Percentiles rank a stretch among this genome's conserved stretches.
These are phyloP conservation scores for Nannoperca obscura DNA, from an alignment of 2,797 vertebrate genomes.

Conservation along the genomic window DNA sequence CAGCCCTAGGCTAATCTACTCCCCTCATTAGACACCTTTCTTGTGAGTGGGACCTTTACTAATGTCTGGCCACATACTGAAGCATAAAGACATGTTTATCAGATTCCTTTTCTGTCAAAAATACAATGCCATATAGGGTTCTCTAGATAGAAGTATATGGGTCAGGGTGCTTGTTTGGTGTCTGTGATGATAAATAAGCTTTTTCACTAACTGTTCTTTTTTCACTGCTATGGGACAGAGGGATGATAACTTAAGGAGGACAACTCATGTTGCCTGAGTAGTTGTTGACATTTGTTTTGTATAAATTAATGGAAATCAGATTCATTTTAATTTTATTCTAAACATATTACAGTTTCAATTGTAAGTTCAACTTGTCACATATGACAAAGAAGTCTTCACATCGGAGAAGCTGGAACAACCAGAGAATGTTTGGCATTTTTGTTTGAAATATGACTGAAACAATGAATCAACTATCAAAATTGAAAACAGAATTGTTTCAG, in stretches of 20 bases:
- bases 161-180: slow-evolving; percentile 3
- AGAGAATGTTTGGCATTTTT: neutral
- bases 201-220: neutral
- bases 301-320: too few relatives aligned
- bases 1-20: slow-evolving; percentile 38
- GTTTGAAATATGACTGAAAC: neutral
- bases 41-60: slow-evolving; percentile 22
- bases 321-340: too few relatives aligned
- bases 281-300: neutral
- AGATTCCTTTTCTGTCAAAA: neutral
- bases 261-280: neutral
- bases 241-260: neutral
- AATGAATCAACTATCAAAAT: neutral
- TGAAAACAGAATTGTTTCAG: neutral
- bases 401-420: neutral
- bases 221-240: neutral
- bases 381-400: neutral
- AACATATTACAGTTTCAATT: too few relatives aligned
- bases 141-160: neutral
- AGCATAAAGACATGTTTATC: neutral
- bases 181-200: slow-evolving; percentile 1
- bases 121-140: neutral
- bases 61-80: slow-evolving; percentile 12
- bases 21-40: slow-evolving; percentile 36
- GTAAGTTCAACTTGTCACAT: neutral